A percentile compares a stretch with the other conserved stretches of the same genome.
Evolutionary conservation across 2,113 vertebrate genomes (phyloP).

Genomic region (Pogonocichla stellata): DNA sequence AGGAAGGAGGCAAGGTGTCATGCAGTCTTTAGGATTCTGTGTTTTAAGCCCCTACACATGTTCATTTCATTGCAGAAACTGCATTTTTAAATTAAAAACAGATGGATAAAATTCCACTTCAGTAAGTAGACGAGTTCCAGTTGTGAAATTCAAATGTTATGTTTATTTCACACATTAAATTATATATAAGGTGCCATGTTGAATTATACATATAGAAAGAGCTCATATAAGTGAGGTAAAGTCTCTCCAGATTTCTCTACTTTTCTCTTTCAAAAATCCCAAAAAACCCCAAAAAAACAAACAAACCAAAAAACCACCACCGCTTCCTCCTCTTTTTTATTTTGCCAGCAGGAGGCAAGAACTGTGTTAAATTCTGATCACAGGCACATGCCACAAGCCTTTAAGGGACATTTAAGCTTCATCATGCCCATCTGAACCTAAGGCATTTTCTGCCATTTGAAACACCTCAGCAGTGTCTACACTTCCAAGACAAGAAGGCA

Average conservation of each 20-base stretch:
- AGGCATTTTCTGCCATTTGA: background rate
- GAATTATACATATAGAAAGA: slow-evolving; percentile 66
- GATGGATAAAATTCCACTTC: background rate
- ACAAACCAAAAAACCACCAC: background rate
- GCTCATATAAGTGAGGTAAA: slow-evolving; percentile 40
- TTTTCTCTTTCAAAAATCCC: background rate
- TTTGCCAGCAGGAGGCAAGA: slow-evolving; percentile 17
- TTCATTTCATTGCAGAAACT: background rate
- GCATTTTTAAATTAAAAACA: background rate
- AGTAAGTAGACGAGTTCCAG: slow-evolving; percentile 30
- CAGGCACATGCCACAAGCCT: background rate
- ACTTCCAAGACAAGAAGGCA: background rate
- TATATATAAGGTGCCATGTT: slow-evolving; percentile 61
- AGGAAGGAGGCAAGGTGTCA: background rate
- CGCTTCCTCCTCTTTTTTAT: background rate
- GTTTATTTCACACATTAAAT: slow-evolving; percentile 63
- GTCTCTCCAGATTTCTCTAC: slow-evolving; percentile 20
- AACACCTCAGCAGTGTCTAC: background rate
- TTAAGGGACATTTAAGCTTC: slow-evolving; percentile 8
- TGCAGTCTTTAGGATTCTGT: background rate
- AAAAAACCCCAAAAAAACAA: background rate
- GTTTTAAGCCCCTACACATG: background rate
- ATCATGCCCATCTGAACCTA: background rate
- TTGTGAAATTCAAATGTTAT: slow-evolving; percentile 60
- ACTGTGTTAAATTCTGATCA: background rate